Conservation (phyloP, 35 echinoderm and acorn worm genomes). For the Strongylocentrotus purpuratus region DNA sequence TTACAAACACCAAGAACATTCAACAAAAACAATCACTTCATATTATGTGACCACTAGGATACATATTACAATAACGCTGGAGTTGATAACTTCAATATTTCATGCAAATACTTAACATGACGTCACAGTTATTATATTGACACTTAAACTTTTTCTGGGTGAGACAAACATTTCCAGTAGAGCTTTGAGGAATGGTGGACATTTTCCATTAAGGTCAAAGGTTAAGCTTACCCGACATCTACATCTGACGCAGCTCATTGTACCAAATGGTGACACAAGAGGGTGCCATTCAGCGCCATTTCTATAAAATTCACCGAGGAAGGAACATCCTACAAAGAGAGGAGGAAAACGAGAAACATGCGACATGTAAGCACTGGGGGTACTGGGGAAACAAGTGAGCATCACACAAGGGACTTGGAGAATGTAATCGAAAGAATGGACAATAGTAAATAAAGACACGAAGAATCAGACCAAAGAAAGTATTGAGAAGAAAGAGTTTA, state of each 20-base stretch:
- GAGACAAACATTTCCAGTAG: not conserved
- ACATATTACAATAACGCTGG: not conserved
- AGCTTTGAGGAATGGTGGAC: not conserved
- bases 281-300: constrained; percentile 87
- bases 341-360: constrained; percentile 21
- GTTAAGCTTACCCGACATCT: constrained; percentile 80
- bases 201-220: not conserved
- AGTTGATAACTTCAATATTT: not conserved
- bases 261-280: constrained; percentile 74
- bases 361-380: not conserved
- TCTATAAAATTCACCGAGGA: constrained; percentile 74
- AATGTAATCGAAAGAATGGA: too few species aligned
- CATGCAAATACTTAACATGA: not conserved
- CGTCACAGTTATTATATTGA: not conserved
- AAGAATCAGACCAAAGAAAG: not conserved
- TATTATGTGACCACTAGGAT: not conserved
- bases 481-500: not conserved
- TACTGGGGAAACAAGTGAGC: not conserved
- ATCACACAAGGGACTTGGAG: not conserved
- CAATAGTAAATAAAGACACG: too few species aligned
- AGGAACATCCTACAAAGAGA: constrained; percentile 71
- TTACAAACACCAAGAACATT: not conserved
- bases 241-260: constrained; percentile 78
- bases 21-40: not conserved
- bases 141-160: not conserved